Evolutionary conservation across 2,888 invertebrate species (phyloP).

Genomic region (Tiliacea aurago): DNA sequence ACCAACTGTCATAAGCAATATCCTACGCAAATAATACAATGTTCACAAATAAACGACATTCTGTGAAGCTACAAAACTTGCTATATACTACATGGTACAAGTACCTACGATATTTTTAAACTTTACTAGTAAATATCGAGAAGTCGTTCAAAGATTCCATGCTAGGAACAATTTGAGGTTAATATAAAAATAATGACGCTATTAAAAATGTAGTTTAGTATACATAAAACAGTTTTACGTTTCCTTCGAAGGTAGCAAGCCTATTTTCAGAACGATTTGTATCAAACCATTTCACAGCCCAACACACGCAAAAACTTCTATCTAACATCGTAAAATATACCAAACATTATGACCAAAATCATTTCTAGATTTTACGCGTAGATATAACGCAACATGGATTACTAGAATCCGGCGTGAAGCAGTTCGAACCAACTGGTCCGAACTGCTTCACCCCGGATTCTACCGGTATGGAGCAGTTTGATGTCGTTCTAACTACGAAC

Average conservation of each 20-base stretch:
- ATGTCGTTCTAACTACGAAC: too few species aligned
- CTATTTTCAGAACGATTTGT: constrained; percentile 38
- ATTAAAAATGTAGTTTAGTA: constrained; percentile 16
- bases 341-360: constrained; percentile 49
- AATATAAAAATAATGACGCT: constrained; percentile 34
- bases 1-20: constrained; percentile 8
- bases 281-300: constrained; percentile 25
- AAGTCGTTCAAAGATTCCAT: constrained; percentile 32
- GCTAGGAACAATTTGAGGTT: constrained; percentile 20
- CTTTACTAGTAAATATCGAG: background rate
- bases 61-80: background rate
- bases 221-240: constrained; percentile 37
- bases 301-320: constrained; percentile 52
- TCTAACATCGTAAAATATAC: constrained; percentile 50
- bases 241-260: constrained; percentile 24
- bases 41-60: constrained; percentile 12
- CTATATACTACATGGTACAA: background rate
- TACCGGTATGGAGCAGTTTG: too few species aligned
- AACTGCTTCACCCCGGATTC: too few species aligned
- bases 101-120: constrained; percentile 1
- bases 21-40: constrained; percentile 27
- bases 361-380: constrained; percentile 57
- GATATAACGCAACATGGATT: constrained; percentile 57
- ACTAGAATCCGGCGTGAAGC: constrained; percentile 60
- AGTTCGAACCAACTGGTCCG: constrained; percentile 58